Evolutionary conservation across 2,888 invertebrate genomes (phyloP).

Genomic region (Platycheirus albimanus): DNA sequence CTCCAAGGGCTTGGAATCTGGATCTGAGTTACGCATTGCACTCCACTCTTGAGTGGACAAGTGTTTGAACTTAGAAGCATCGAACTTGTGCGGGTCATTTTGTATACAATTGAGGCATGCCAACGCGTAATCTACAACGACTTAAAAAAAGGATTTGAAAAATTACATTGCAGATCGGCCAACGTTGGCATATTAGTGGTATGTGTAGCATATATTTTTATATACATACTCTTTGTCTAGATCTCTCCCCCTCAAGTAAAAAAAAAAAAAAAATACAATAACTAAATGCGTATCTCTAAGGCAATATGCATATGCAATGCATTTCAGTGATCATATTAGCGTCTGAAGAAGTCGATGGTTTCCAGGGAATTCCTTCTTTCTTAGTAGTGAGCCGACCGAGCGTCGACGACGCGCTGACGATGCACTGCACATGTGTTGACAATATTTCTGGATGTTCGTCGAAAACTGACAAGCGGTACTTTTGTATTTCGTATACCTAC

Average conservation of each 20-base stretch:
- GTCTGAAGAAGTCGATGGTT: conserved; percentile 53
- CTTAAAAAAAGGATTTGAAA: conserved; percentile 41
- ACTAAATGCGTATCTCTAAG: conserved; percentile 48
- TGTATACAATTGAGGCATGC: conserved; percentile 18
- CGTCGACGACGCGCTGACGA: conserved; percentile 11
- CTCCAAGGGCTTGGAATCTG: conserved; percentile 52
- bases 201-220: conserved; percentile 47
- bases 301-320: conserved; percentile 50
- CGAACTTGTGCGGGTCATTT: conserved; percentile 56
- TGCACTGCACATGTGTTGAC: conserved; percentile 71
- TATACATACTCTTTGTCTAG: conserved; percentile 46
- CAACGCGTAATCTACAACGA: conserved; percentile 2
- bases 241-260: conserved; percentile 41
- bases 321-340: conserved; percentile 47
- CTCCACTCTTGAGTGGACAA: conserved; percentile 31
- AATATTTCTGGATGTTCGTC: conserved; percentile 66
- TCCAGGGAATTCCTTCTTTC: conserved; percentile 75
- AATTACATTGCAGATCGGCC: conserved; percentile 38
- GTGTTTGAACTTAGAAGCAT: conserved; percentile 47
- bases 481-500: conserved; percentile 36
- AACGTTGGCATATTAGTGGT: conserved; percentile 30
- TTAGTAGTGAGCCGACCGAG: conserved; percentile 28
- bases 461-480: conserved; percentile 57
- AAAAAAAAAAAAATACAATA: conserved; percentile 58
- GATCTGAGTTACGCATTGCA: conserved; percentile 31